Percentiles rank a stretch among this genome's conserved stretches.
Evolutionary conservation across 2,113 vertebrate species (phyloP).

Genomic region (Leucosticte australis): DNA sequence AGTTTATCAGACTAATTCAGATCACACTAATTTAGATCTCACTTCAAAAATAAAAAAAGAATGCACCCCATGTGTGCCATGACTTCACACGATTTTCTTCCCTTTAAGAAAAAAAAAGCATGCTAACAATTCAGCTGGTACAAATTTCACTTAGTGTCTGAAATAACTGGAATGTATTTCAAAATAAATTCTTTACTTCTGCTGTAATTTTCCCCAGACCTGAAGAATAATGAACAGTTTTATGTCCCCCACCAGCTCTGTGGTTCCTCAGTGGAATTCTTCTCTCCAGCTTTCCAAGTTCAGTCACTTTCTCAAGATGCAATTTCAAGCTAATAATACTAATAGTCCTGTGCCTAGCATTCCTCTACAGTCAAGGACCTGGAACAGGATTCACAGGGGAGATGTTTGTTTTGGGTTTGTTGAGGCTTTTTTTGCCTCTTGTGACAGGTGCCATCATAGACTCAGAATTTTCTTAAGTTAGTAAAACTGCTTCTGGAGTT

Average conservation of each 20-base stretch:
- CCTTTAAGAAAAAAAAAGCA: not conserved
- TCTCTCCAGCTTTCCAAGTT: constrained; percentile 6
- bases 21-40: not conserved
- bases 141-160: constrained; percentile 16
- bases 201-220: constrained; percentile 10
- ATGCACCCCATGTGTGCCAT: not conserved
- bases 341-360: not conserved
- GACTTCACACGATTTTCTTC: not conserved
- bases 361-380: not conserved
- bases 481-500: not conserved
- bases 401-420: not conserved
- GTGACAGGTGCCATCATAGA: not conserved
- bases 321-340: constrained; percentile 4
- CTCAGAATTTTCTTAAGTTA: not conserved
- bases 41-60: not conserved
- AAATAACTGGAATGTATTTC: constrained; percentile 15
- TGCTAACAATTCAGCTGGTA: not conserved
- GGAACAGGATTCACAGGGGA: constrained; percentile 8
- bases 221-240: constrained; percentile 12
- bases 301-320: constrained; percentile 14
- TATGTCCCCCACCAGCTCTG: not conserved
- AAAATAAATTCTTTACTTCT: constrained; percentile 9
- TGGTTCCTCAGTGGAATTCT: not conserved
- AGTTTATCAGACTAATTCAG: not conserved
- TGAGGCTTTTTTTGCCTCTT: not conserved